These are phyloP conservation scores for Rotaria magnacalcarata DNA, from an alignment of 2,888 invertebrate species.

Conservation along the genomic window DNA sequence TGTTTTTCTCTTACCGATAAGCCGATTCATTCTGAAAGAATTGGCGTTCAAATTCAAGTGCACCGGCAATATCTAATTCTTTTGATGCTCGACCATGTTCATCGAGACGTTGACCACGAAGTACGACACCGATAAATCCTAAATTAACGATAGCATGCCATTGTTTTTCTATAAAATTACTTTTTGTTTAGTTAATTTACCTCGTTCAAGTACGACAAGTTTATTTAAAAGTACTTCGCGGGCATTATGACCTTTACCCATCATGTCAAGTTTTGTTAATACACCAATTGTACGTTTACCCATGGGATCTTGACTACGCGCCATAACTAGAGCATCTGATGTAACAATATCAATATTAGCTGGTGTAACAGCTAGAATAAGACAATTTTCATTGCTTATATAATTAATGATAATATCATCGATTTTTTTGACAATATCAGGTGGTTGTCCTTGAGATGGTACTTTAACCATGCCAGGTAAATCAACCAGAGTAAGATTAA, in stretches of 20 bases:
- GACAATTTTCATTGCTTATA: constrained; percentile 84
- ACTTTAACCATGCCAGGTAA: constrained; percentile 93
- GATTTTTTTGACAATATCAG: constrained; percentile 89
- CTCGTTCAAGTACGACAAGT: constrained; percentile 73
- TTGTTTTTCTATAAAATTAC: background rate
- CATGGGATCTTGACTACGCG: constrained; percentile 86
- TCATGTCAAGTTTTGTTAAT: constrained; percentile 94
- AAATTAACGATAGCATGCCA: background rate
- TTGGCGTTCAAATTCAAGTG: constrained; percentile 73
- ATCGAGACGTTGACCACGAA: constrained; percentile 84
- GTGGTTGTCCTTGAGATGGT: constrained; percentile 92
- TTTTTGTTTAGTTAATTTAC: background rate
- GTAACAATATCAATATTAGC: constrained; percentile 97
- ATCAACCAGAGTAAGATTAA: constrained; percentile 70
- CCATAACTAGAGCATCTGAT: constrained; percentile 93
- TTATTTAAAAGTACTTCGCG: constrained; percentile 95
- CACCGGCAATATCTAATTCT: background rate
- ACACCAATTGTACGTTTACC: constrained; percentile 96
- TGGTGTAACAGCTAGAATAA: constrained; percentile 91
- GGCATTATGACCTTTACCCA: constrained; percentile 99
- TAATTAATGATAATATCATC: constrained; percentile 87
- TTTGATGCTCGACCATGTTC: background rate
- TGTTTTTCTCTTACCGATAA: constrained; percentile 64
- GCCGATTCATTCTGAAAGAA: constrained; percentile 95
- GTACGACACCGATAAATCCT: constrained; percentile 94